A percentile compares a stretch with the other conserved stretches of the same genome.
phyloP scores from a whole-genome alignment of 1,140 invertebrate species.

The Sipha flava region DNA sequence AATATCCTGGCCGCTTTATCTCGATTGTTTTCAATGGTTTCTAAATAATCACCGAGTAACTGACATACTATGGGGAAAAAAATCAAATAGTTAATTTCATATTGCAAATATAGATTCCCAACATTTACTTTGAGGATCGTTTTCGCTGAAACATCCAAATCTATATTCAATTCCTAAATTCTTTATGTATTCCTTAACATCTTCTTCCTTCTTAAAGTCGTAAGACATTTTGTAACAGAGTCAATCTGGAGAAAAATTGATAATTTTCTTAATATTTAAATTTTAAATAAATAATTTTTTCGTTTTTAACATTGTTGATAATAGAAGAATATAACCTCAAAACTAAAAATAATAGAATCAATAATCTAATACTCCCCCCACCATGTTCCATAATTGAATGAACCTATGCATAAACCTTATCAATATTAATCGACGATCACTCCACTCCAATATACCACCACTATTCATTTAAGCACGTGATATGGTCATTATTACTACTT shows the following conservation, averaged over 20 bases:
- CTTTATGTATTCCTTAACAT: slow-evolving; percentile 77
- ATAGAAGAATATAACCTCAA: too few species aligned
- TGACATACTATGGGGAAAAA: slow-evolving; percentile 77
- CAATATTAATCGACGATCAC: neutral
- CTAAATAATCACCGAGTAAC: slow-evolving; percentile 77
- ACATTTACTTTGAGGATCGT: slow-evolving; percentile 62
- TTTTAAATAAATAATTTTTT: too few species aligned
- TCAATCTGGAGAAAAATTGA: too few species aligned
- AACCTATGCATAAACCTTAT: neutral
- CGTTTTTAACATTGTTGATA: too few species aligned
- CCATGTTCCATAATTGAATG: too few species aligned
- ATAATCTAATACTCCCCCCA: too few species aligned
- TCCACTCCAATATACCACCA: neutral
- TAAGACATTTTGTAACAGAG: slow-evolving; percentile 53
- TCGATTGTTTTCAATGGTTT: slow-evolving; percentile 68
- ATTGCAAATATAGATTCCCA: neutral
- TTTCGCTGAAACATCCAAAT: slow-evolving; percentile 79
- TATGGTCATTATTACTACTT: neutral
- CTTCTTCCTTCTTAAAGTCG: slow-evolving; percentile 72
- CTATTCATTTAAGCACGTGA: neutral
- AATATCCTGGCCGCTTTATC: slow-evolving; percentile 69
- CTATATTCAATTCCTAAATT: slow-evolving; percentile 85
- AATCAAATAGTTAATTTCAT: slow-evolving; percentile 1
- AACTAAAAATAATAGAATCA: too few species aligned
- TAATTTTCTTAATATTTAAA: too few species aligned